Percentiles rank a stretch among this genome's conserved stretches.
Conservation (phyloP, 2,113 vertebrate species). For the Limanda limanda region DNA sequence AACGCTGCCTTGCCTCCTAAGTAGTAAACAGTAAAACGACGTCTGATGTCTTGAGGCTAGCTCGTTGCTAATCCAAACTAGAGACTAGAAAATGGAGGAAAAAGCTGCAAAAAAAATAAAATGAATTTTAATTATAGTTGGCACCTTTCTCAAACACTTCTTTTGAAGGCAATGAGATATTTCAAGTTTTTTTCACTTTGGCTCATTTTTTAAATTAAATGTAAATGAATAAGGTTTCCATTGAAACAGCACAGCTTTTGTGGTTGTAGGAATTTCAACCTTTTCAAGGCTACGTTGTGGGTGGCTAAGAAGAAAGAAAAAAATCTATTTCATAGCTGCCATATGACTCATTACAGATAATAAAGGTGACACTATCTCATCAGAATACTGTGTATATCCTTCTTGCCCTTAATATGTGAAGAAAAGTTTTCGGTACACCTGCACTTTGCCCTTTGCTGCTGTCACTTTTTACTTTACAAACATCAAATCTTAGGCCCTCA, state of each 20-base stretch:
- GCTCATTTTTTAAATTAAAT: conserved; percentile 13
- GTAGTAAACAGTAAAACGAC: conserved; percentile 59
- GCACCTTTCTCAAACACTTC: conserved; percentile 24
- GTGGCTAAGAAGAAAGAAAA: conserved; percentile 14
- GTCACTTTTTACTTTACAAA: conserved; percentile 3
- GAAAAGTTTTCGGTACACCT: conserved; percentile 8
- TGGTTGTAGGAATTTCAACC: conserved; percentile 11
- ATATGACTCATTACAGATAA: conserved; percentile 34
- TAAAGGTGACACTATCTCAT: conserved; percentile 13
- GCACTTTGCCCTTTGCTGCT: conserved; percentile 12
- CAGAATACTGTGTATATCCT: neutral
- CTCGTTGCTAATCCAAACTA: conserved; percentile 34
- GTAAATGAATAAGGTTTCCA: conserved; percentile 18
- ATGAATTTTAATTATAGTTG: neutral
- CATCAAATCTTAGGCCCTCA: conserved; percentile 6
- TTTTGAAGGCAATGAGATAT: conserved; percentile 21
- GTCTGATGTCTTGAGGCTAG: conserved; percentile 50
- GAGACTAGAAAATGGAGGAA: neutral
- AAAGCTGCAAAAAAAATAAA: conserved; percentile 7
- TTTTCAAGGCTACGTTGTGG: conserved; percentile 36
- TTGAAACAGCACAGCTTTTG: neutral
- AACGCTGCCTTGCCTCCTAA: conserved; percentile 54
- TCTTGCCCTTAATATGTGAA: neutral
- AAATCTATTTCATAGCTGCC: conserved; percentile 15
- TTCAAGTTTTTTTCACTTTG: conserved; percentile 23